phyloP scores from a whole-genome alignment of 2,113 vertebrate species.

The rabbit (Oryctolagus cuniculus) region mOryCun1.1 NC_091438.1:142401501-142402000 shows the following conservation, averaged over 20 bases:
- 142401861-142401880: background rate
- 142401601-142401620: background rate
- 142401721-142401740: background rate
- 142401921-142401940: background rate
- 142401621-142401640: background rate
- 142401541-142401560: background rate
- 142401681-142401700: background rate
- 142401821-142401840: background rate
- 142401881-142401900: background rate
- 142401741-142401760: background rate
- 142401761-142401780: background rate
- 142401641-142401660: background rate
- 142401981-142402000: no score
- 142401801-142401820: background rate
- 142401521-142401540: background rate
- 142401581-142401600: background rate
- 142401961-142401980: background rate
- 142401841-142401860: background rate
- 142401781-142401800: background rate
- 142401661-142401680: background rate
- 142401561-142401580: background rate
- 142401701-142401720: background rate
- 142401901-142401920: background rate
- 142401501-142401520: background rate
- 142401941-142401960: no score